Base-by-base conservation (phyloP, 2,888 invertebrate genomes). In the Oscheius sp. region DNA sequence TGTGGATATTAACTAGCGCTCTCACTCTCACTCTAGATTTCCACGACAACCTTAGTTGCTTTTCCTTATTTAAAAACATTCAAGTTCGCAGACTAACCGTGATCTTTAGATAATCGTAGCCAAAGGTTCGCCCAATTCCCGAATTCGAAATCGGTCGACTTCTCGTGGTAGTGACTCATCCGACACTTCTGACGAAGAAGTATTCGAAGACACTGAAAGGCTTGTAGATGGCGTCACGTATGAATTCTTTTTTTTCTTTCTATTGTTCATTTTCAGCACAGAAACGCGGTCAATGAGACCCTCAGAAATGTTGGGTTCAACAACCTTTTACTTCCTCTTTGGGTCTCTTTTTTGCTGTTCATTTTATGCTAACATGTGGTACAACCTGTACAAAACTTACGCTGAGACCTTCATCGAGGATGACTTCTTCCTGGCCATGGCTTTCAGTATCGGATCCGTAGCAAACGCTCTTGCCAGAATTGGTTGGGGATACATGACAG, bases 381-480 rank as follows among this genome's bases (percentile, higher is more conserved):
- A 87, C 73, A 87, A 86, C 69, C 74, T 85, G 18, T 85, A 86
- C 64, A 86, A 86, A 83, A 86, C 87, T 9, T 87, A 82, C 61
- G 87, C 83, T 5, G 85, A 86, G 73, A 84, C 86, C 12, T 88
- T 87, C 80, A 91, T 91, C 59, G 83, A 85, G 1, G 90, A 91
- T 80, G 91, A 91, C 78, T 87, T 88, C 58, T 91, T 90, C 76
- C 84, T 91, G 79, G 90, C 91, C 0, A 70, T 87, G 23, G 89
- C 90, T 3, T 91, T 91, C 23, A 89, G 90, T 0, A 75, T 90
- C 23, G 89, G 90, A 1, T 89, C 90, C 1, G 82, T 91, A n/a
- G 90, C 89, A 71, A 91, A 91, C 84, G 89, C 89, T 6, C 76
- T 78, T 5, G 90, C 90, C 1, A 80, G 91, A 43, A 88, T 91